Evolutionary conservation across 2,113 vertebrate genomes (phyloP).

Genomic region (Xenopus borealis): DNA sequence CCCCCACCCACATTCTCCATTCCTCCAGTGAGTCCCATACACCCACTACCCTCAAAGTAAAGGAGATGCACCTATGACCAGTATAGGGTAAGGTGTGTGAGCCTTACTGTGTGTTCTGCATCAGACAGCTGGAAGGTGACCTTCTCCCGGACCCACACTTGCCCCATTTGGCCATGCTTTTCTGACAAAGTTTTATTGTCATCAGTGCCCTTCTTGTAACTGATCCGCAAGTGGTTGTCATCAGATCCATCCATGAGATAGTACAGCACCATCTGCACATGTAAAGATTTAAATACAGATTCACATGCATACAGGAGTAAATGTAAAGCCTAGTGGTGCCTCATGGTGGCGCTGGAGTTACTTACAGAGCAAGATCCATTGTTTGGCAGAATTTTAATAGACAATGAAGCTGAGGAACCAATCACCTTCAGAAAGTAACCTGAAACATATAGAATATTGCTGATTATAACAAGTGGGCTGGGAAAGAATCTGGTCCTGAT

Average conservation of each 20-base stretch:
- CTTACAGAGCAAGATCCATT: constrained; percentile 50
- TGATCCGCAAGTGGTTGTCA: constrained; percentile 66
- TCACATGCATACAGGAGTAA: too few species aligned
- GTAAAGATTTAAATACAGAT: too few species aligned
- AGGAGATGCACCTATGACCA: too few species aligned
- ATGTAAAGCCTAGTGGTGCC: too few species aligned
- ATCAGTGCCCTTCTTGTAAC: constrained; percentile 32
- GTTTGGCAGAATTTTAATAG: not conserved
- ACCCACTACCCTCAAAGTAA: too few species aligned
- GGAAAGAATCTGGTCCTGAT: too few species aligned
- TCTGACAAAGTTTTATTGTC: constrained; percentile 51
- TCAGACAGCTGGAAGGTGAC: constrained; percentile 60
- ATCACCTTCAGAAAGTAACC: constrained; percentile 47
- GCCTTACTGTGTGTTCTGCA: too few species aligned
- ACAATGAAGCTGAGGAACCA: fast-evolving
- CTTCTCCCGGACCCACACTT: constrained; percentile 82
- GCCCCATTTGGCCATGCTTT: constrained; percentile 71
- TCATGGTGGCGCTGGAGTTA: not conserved
- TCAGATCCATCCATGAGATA: constrained; percentile 75
- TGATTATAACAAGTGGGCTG: too few species aligned
- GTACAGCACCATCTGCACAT: constrained; percentile 79
- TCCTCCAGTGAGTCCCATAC: too few species aligned
- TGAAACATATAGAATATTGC: constrained; percentile 1
- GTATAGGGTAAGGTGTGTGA: too few species aligned
- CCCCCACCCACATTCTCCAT: too few species aligned